A percentile compares a stretch with the other conserved stretches of the same genome.
These are phyloP conservation scores for Xestoiulus laeticollis DNA, from an alignment of 2,888 invertebrate species.

Conservation along the genomic window DNA sequence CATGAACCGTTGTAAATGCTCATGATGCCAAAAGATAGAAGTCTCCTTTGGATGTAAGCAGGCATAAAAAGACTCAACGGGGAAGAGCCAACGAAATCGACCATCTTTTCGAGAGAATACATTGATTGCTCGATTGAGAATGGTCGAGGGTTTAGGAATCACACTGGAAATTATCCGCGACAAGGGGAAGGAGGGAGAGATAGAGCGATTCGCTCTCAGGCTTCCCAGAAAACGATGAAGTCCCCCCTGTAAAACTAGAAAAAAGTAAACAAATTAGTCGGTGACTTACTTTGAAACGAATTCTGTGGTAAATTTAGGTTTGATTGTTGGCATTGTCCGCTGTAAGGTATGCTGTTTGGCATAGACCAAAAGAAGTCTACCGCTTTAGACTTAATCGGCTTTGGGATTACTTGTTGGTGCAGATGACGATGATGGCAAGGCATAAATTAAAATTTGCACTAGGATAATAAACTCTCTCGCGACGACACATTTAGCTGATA, in stretches of 20 bases:
- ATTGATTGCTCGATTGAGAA: constrained; percentile 18
- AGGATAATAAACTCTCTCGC: not conserved
- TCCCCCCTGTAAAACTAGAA: not conserved
- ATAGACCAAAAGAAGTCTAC: too few relatives aligned
- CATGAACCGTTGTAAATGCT: constrained; percentile 64
- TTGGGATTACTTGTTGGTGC: not conserved
- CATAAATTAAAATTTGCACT: not conserved
- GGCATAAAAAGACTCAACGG: constrained; percentile 54
- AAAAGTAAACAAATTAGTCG: not conserved
- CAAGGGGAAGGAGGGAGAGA: not conserved
- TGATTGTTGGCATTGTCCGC: not conserved
- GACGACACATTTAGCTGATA: not conserved
- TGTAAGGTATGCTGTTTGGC: too few relatives aligned
- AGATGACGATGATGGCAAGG: not conserved
- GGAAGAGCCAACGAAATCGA: constrained; percentile 50
- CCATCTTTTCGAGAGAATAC: constrained; percentile 54
- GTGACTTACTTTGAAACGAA: not conserved
- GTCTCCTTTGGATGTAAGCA: constrained; percentile 43
- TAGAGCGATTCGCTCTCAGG: not conserved
- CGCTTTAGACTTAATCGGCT: not conserved
- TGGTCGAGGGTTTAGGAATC: not conserved
- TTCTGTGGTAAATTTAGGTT: not conserved
- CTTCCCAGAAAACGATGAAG: not conserved
- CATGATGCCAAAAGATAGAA: constrained; percentile 39
- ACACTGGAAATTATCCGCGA: not conserved